These are phyloP conservation scores for Mesembrinibis cayennensis DNA, from an alignment of 2,113 vertebrate genomes.

Conservation along the genomic window DNA sequence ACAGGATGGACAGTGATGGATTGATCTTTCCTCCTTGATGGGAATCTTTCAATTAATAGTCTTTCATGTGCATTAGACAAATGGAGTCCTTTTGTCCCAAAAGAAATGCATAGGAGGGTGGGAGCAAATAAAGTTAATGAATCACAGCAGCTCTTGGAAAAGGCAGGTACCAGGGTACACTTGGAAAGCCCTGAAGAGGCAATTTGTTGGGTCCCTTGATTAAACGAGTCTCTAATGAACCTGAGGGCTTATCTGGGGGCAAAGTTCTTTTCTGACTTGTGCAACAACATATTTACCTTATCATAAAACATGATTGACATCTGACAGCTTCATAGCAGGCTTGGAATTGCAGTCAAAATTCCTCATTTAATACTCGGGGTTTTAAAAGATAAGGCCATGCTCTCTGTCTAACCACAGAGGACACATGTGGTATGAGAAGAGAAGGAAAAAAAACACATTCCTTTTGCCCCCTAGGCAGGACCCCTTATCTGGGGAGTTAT, in stretches of 20 bases:
- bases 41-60: not conserved
- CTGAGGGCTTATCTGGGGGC: not conserved
- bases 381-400: slow-evolving; percentile 31
- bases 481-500: slow-evolving; percentile 10
- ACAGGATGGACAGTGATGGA: not conserved
- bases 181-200: not conserved
- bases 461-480: not conserved
- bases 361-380: slow-evolving; percentile 18
- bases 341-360: slow-evolving; percentile 43
- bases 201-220: not conserved
- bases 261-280: slow-evolving; percentile 16
- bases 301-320: slow-evolving; percentile 34
- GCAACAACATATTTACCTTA: slow-evolving; percentile 8
- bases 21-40: not conserved
- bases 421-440: not conserved
- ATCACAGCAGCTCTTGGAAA: not conserved
- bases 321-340: slow-evolving; percentile 39
- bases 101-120: not conserved
- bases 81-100: not conserved
- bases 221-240: not conserved
- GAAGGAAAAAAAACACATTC: not conserved
- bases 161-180: not conserved
- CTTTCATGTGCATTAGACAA: slow-evolving; percentile 1
- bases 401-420: not conserved
- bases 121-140: slow-evolving; percentile 17